Base-by-base conservation (phyloP, 2,888 invertebrate species). In the Branchellion lobata region DNA sequence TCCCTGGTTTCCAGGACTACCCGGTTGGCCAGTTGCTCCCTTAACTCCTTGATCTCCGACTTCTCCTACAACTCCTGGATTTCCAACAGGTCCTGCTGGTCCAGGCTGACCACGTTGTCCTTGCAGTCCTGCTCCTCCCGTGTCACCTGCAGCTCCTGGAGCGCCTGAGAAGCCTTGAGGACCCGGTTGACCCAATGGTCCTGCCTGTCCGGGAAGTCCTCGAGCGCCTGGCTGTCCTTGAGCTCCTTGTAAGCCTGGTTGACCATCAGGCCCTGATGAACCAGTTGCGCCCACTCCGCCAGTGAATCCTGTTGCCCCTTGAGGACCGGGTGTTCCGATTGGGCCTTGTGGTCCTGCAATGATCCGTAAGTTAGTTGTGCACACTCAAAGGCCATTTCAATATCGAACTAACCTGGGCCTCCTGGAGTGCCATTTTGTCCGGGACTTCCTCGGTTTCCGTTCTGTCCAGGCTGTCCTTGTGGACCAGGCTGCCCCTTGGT, bases 171-270 rank as follows among this genome's bases (percentile, higher is more conserved):
- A 31, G 36, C 82, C 82, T 51, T 68, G 29, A 24, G 57, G 74
- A 40, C 82, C 82, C 51, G 47, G 61, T 36, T 61, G 78, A 57
- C 82, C 82, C 29, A 73, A 40, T 53, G 80, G 79, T 34, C 82
- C 82, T 53, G 33, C 36, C 61, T 69, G 69, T 24, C 82, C 82
- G 36, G 76, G 36, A 27, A 72, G 74, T 68, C 82, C 82, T 34
- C 51, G 78, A 33, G 74, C 75, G 1, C 82, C 82, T 33, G 81
- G 34, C 21, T 47, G 76, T 51, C 82, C 82, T n/a, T 53, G 31
- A 11, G 34, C 78, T 31, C 82, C 82, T 36, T 68, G 18, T 14
- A 14, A 31, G 31, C 81, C 81, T 21, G 78, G 33, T 36, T 34
- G 33, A 36, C 81, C 81, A 71, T 61, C 34, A 3, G 61, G 27